Conservation (phyloP, 2,797 vertebrate species). For the Mormyrus proboscirostris region DNA sequence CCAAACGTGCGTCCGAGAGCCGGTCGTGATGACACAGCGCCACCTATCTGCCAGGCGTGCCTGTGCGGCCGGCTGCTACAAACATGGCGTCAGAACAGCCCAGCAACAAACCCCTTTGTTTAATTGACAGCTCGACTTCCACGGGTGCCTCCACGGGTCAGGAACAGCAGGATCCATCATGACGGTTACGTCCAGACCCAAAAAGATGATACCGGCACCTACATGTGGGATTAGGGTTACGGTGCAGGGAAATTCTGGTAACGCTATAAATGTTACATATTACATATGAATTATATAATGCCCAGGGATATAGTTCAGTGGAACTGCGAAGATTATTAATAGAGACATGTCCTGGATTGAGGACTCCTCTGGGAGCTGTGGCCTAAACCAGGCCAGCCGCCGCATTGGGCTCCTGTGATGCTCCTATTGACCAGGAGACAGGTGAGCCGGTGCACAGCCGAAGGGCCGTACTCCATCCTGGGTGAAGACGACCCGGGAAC, state of each 20-base stretch:
- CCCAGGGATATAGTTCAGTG: background rate
- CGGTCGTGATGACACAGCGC: background rate
- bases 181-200: background rate
- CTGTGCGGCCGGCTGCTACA: background rate
- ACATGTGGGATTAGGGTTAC: background rate
- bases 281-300: background rate
- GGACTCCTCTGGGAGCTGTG: background rate
- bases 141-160: background rate
- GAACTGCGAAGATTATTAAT: conserved; percentile 20
- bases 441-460: background rate
- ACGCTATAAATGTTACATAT: background rate
- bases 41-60: background rate
- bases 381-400: conserved; percentile 1
- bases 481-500: background rate
- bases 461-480: background rate
- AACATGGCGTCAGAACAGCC: background rate
- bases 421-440: background rate
- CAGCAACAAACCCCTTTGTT: background rate
- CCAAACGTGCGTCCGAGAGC: background rate
- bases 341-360: conserved; percentile 20
- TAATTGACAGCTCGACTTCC: background rate
- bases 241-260: background rate
- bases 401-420: background rate
- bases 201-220: background rate
- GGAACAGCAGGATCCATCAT: background rate